Evolutionary conservation across 2,888 invertebrate genomes (phyloP).

Genomic region (Pogonocherus hispidulus): DNA sequence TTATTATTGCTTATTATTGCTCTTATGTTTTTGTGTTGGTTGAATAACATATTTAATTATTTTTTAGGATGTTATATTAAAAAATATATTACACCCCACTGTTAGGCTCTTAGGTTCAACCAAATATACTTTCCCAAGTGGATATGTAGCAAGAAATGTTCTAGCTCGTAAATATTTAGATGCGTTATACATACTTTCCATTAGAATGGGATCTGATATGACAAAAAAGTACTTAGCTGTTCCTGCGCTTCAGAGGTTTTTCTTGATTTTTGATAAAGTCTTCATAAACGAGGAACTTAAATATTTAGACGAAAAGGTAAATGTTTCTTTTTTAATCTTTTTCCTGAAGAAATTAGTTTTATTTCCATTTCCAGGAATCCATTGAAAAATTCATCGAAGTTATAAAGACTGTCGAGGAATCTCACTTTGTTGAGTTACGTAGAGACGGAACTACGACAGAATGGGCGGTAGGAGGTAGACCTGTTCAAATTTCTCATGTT

Average conservation of each 20-base stretch:
- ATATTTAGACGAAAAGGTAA: constrained; percentile 39
- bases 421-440: constrained; percentile 72
- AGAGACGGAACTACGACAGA: constrained; percentile 75
- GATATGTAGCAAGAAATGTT: constrained; percentile 80
- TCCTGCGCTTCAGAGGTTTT: constrained; percentile 81
- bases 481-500: constrained; percentile 67
- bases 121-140: constrained; percentile 86
- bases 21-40: too few species aligned
- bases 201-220: constrained; percentile 84
- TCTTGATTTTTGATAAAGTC: constrained; percentile 85
- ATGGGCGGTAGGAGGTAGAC: constrained; percentile 74
- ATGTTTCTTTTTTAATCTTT: too few species aligned
- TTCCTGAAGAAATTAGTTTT: too few species aligned
- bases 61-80: constrained; percentile 86
- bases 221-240: constrained; percentile 81
- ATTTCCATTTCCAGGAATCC: constrained; percentile 22
- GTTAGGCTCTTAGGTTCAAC: constrained; percentile 86
- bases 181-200: constrained; percentile 83
- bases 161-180: constrained; percentile 87
- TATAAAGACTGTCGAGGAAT: constrained; percentile 33
- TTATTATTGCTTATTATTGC: too few species aligned
- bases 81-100: constrained; percentile 86
- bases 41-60: too few species aligned
- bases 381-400: constrained; percentile 26
- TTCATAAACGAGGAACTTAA: constrained; percentile 66